Evolutionary conservation across 1,140 invertebrate genomes (phyloP), one percentile per base, ranked within the genome.

Genomic region (Myzus persicae): DNA sequence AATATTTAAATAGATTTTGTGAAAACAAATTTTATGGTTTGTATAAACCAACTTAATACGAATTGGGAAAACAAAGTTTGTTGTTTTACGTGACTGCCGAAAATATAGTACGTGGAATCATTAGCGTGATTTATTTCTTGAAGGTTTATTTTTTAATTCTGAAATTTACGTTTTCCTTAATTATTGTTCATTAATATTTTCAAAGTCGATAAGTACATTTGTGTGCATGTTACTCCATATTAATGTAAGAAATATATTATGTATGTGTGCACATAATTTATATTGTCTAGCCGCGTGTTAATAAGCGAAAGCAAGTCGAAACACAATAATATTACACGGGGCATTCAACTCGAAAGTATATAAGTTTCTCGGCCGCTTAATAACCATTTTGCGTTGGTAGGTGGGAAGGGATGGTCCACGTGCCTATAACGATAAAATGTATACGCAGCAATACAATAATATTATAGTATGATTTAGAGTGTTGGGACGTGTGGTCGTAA

Each of bases 231-330:
- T n/a, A 14, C 14, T 11, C 31, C 31, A 2, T 76, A 76, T n/a
- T 36, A 76, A 76, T n/a, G 14, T 76, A 76, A 76, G 31, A n/a
- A 36, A 14, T 76, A 67, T 59, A 48, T 18, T 48, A 48, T 5
- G 0, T 24, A 51, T 59, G 36, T n/a, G 59, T 76, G 59, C 11
- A 14, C 26, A 26, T 76, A 76, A 76, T 76, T 76, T 76, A 76
- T 76, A 76, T n/a, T 4, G 26, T 31, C 2, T 59, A 59, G 31
- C 54, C 59, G n/a, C 14, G 18, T 14, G 59, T n/a, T 76, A 36
- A 76, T 76, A 76, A 76, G 36, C 59, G 20, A 76, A 76, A 76
- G 59, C n/a, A 67, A 67, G 59, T 76, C 59, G 59, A 76, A 76
- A 76, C 22, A 76, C 36, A 76, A 76, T 76, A 59, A 26, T 59